Evolutionary conservation across 2,888 invertebrate species (phyloP).

Genomic region (Atrina japonica): DNA sequence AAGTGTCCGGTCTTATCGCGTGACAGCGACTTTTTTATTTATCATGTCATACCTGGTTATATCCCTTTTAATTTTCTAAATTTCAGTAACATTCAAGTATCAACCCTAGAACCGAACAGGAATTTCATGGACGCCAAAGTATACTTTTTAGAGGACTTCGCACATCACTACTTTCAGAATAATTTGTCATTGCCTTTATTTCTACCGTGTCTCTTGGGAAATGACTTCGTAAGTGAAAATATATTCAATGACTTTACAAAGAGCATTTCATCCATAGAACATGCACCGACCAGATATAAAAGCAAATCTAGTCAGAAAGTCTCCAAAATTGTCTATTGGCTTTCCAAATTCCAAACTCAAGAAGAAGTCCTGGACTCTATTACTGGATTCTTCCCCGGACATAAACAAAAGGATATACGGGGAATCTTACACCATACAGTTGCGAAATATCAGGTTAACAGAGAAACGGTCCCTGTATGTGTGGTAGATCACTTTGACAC

Average conservation of each 20-base stretch:
- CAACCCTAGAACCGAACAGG: neutral
- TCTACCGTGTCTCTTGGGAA: slow-evolving; percentile 91
- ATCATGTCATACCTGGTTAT: slow-evolving; percentile 86
- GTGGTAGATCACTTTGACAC: too few species aligned
- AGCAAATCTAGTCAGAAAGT: neutral
- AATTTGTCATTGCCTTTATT: slow-evolving; percentile 87
- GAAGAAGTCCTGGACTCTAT: too few species aligned
- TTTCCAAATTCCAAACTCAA: neutral
- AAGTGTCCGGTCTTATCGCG: slow-evolving; percentile 93
- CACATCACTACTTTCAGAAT: slow-evolving; percentile 85
- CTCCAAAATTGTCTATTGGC: neutral
- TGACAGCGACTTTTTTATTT: slow-evolving; percentile 96
- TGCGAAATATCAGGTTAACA: too few species aligned
- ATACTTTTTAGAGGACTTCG: slow-evolving; percentile 87
- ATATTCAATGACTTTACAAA: slow-evolving; percentile 62
- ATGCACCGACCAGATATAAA: too few species aligned
- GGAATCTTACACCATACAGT: too few species aligned
- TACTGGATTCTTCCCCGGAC: too few species aligned
- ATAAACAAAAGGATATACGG: too few species aligned
- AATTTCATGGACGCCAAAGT: slow-evolving; percentile 81
- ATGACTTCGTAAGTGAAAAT: slow-evolving; percentile 87
- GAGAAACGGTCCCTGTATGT: too few species aligned
- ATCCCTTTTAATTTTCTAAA: slow-evolving; percentile 85
- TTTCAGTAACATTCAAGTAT: too few species aligned
- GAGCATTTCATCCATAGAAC: neutral